These are phyloP conservation scores for Erithacus rubecula DNA, from an alignment of 2,797 vertebrate species.

Conservation along the genomic window DNA sequence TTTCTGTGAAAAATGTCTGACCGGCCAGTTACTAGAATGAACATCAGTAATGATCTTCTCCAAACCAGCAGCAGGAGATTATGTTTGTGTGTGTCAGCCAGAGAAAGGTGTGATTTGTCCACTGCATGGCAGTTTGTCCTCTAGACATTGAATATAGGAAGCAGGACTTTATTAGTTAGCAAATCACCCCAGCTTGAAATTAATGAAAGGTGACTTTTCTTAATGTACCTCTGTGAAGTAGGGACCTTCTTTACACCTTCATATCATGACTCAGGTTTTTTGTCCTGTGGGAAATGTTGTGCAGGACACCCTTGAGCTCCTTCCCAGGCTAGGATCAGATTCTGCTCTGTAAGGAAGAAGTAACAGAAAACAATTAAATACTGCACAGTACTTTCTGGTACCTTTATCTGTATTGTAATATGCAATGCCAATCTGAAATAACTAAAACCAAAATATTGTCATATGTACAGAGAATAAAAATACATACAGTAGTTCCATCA, in stretches of 20 bases:
- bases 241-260: neutral
- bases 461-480: neutral
- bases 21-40: neutral
- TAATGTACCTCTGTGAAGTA: neutral
- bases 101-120: neutral
- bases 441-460: neutral
- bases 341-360: neutral
- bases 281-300: neutral
- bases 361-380: neutral
- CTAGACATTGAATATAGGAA: neutral
- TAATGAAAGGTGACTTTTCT: neutral
- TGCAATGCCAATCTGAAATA: neutral
- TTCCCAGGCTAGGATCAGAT: neutral
- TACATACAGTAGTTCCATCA: neutral
- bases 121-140: neutral
- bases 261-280: neutral
- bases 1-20: constrained; percentile 10
- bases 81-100: neutral
- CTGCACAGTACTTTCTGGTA: neutral
- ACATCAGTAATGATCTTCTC: neutral
- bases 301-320: neutral
- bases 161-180: neutral
- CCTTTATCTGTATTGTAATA: neutral
- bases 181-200: neutral
- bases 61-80: neutral